Evolutionary conservation across 1,140 invertebrate genomes (phyloP), one percentile per base, ranked within the genome.

Genomic region (Drosophila punjabiensis): DNA sequence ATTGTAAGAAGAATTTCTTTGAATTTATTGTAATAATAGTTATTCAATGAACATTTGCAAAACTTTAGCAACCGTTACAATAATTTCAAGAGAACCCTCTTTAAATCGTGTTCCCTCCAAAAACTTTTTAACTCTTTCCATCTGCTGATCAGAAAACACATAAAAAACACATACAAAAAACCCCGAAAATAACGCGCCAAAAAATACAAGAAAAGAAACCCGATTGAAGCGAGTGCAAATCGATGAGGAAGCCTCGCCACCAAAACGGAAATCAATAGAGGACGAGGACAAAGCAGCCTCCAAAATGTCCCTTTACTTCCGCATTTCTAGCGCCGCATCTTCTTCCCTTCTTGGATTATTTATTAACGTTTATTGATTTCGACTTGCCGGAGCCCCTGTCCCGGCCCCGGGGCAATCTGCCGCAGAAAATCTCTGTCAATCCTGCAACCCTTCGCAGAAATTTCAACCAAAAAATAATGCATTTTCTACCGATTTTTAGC

Each of bases 361-460:
- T 89, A 90, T 89, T 90, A 90, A 85, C 76, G 86, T 80, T 86
- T 90, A 89, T 90, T 86, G 86, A 89, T 86, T 89, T 80, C 86
- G 86, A 80, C 71, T 85, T 83, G 80, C 73, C 52, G 9, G 24
- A 8, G 28, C 1, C 5, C 14, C 45, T 47, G 45, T 47, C 45
- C 39, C n/a, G 4, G 4, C 79, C 56, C 68, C 32, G 58, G 43
- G 56, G 53, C 66, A 74, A 88, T 80, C 79, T 74, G 82, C 85
- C 85, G 69, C 82, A 77, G 65, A 80, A 89, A 89, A 85, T 90
- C 79, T 58, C 79, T 79, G 86, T 70, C 84, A 83, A 82, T 37
- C 68, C 16, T 56, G 67, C 84, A 89, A 89, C 85, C 85, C 85
- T 89, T 89, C 85, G 73, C 16, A 53, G 48, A 37, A 41, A 79